These are phyloP conservation scores for Drosophila koepferae DNA, from an alignment of 2,888 invertebrate species.

Conservation along the genomic window DNA sequence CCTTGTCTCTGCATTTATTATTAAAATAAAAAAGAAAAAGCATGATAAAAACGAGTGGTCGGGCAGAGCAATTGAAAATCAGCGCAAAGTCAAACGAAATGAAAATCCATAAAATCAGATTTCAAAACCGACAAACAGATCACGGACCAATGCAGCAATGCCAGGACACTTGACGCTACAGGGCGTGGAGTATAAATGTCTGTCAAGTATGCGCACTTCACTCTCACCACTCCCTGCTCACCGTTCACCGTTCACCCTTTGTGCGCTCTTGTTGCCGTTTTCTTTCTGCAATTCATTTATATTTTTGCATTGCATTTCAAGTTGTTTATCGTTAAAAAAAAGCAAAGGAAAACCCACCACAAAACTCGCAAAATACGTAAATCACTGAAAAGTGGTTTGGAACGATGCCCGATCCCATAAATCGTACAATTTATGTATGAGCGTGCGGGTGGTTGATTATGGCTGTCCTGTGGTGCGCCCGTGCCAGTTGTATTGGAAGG, in stretches of 20 bases:
- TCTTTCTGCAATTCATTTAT: slow-evolving; percentile 30
- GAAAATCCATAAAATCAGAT: slow-evolving; percentile 80
- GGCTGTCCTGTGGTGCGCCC: slow-evolving; percentile 3
- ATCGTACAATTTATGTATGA: slow-evolving; percentile 46
- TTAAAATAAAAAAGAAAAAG: slow-evolving; percentile 35
- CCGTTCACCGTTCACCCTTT: neutral
- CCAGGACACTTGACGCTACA: slow-evolving; percentile 43
- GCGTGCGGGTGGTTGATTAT: slow-evolving; percentile 7
- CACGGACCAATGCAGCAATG: slow-evolving; percentile 42
- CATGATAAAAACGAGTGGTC: slow-evolving; percentile 3
- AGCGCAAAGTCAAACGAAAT: slow-evolving; percentile 77
- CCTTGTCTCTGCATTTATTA: slow-evolving; percentile 63
- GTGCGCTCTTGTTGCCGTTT: slow-evolving; percentile 1
- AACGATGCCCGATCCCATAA: slow-evolving; percentile 26
- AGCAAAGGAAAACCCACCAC: slow-evolving; percentile 23
- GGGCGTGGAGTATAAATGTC: slow-evolving; percentile 56
- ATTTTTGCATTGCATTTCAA: slow-evolving; percentile 67
- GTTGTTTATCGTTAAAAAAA: slow-evolving; percentile 73
- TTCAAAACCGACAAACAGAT: slow-evolving; percentile 78
- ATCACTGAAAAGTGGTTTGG: slow-evolving; percentile 59
- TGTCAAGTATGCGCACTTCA: slow-evolving; percentile 43
- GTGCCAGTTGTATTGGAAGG: slow-evolving; percentile 24
- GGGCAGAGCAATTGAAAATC: slow-evolving; percentile 68
- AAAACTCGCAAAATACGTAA: slow-evolving; percentile 52
- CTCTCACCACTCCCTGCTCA: neutral